These are phyloP conservation scores for Anagrus nilaparvatae DNA, from an alignment of 1,140 invertebrate genomes.

Conservation along the genomic window DNA sequence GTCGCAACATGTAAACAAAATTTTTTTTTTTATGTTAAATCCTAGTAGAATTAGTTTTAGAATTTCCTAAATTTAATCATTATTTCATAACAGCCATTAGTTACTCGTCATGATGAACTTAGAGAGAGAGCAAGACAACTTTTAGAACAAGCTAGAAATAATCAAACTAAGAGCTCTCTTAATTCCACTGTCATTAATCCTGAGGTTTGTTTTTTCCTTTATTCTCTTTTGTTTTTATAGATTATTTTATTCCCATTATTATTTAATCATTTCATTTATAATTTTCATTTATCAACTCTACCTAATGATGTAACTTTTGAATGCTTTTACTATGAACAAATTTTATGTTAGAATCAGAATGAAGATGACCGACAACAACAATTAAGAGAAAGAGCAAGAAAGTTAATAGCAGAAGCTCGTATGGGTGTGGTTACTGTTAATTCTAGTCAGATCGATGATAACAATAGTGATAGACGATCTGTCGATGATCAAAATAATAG, in stretches of 20 bases:
- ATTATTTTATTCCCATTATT: slow-evolving; percentile 14
- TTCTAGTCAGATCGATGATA: slow-evolving; percentile 36
- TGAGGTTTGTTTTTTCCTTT: slow-evolving; percentile 32
- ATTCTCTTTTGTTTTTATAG: slow-evolving; percentile 10
- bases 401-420: slow-evolving; percentile 80
- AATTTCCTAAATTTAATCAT: slow-evolving; percentile 18
- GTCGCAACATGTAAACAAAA: slow-evolving; percentile 36
- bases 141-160: slow-evolving; percentile 76
- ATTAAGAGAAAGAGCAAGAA: slow-evolving; percentile 75
- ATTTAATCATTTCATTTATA: neutral
- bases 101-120: slow-evolving; percentile 60
- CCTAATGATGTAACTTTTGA: slow-evolving; percentile 1
- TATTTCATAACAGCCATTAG: slow-evolving; percentile 50
- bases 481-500: slow-evolving; percentile 41
- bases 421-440: slow-evolving; percentile 47
- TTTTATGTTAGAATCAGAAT: slow-evolving; percentile 34
- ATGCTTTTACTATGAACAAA: slow-evolving; percentile 1
- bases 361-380: slow-evolving; percentile 79
- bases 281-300: neutral
- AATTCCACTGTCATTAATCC: slow-evolving; percentile 37
- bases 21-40: slow-evolving; percentile 9
- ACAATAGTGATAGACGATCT: slow-evolving; percentile 33
- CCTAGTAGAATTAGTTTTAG: no score
- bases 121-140: slow-evolving; percentile 83
- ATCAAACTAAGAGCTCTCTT: slow-evolving; percentile 48